Conservation (phyloP, 1,140 invertebrate genomes). For the Protaetia brevitarsis region DNA sequence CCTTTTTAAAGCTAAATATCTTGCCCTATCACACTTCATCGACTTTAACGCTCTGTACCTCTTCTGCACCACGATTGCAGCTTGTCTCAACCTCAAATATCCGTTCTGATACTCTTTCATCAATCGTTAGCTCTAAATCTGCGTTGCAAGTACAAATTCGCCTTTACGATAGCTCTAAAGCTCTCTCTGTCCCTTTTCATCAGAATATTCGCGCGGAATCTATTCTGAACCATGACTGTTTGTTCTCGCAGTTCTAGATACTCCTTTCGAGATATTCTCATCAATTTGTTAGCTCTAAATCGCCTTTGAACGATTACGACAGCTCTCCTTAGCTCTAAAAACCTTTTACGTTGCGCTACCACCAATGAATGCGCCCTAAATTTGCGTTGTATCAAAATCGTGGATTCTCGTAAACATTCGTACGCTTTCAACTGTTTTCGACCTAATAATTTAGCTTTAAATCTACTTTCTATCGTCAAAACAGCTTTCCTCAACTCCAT, state of each 20-base stretch:
- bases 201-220: constrained; percentile 47
- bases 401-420: constrained; percentile 41
- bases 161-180: constrained; percentile 45
- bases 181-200: constrained; percentile 35
- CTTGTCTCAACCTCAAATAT: constrained; percentile 35
- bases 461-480: constrained; percentile 46
- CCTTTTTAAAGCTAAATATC: constrained; percentile 34
- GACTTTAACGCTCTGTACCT: constrained; percentile 46
- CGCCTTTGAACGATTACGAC: constrained; percentile 32
- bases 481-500: neutral
- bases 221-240: constrained; percentile 44
- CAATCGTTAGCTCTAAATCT: constrained; percentile 19
- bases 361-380: constrained; percentile 33
- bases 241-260: constrained; percentile 33
- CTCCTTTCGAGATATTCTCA: constrained; percentile 32
- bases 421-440: constrained; percentile 42
- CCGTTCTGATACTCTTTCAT: constrained; percentile 10
- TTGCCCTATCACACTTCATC: constrained; percentile 26
- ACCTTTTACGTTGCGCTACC: constrained; percentile 18
- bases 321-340: constrained; percentile 31
- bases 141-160: constrained; percentile 36
- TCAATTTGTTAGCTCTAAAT: constrained; percentile 36
- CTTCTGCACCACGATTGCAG: constrained; percentile 27
- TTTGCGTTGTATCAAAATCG: constrained; percentile 23
- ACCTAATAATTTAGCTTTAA: constrained; percentile 41